Evolutionary conservation across 2,113 vertebrate species (phyloP).

Genomic region (Cottus gobio): DNA sequence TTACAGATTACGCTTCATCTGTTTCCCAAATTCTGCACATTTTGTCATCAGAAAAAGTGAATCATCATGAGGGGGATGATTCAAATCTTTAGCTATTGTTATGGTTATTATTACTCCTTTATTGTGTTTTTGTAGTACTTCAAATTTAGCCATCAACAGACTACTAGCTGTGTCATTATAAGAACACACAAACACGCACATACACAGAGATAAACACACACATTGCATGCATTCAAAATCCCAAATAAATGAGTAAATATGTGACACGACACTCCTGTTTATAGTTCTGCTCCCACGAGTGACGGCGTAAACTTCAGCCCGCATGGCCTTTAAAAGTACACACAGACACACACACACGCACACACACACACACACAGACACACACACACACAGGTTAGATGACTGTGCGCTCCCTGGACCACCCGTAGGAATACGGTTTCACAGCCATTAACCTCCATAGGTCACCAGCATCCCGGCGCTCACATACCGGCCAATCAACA

Average conservation of each 20-base stretch:
- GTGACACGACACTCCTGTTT: not conserved
- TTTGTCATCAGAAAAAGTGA: too few species aligned
- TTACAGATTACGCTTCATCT: too few species aligned
- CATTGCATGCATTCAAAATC: not conserved
- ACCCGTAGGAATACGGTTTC: conserved; percentile 19
- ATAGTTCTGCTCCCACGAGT: too few species aligned
- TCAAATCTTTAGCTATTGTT: not conserved
- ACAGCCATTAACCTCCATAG: conserved; percentile 38
- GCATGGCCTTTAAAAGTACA: not conserved
- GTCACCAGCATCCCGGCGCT: conserved; percentile 22
- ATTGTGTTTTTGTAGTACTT: not conserved
- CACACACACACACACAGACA: not conserved
- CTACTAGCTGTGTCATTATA: not conserved
- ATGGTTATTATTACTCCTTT: not conserved
- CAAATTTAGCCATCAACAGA: not conserved
- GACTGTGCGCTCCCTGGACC: conserved; percentile 16
- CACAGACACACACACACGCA: not conserved
- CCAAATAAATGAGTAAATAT: not conserved
- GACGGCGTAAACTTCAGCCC: conserved; percentile 27
- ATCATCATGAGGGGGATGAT: too few species aligned
- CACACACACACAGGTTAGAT: conserved; percentile 12
- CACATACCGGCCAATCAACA: conserved; percentile 48
- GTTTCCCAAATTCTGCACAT: too few species aligned
- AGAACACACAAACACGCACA: not conserved
- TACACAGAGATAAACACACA: too few species aligned